Percentiles rank a stretch among this genome's conserved stretches.
phyloP scores from a whole-genome alignment of 2,797 vertebrate species.

The Halcyon leucocephala region DNA sequence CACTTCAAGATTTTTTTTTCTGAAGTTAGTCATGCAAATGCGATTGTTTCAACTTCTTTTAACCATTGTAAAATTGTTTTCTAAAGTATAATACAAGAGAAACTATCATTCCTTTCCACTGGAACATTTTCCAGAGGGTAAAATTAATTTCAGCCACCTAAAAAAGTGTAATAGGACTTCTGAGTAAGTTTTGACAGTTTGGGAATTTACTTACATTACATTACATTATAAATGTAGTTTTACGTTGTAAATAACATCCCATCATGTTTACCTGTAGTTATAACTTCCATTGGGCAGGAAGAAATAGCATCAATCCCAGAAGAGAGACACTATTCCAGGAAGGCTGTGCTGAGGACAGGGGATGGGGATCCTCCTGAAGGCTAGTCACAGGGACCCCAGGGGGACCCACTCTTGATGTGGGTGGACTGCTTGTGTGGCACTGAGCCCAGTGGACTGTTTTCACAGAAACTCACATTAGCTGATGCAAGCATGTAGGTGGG shows the following conservation, averaged over 20 bases:
- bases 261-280: neutral
- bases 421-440: neutral
- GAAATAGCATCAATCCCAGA: neutral
- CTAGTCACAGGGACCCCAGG: neutral
- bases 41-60: neutral
- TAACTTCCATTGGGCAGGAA: neutral
- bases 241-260: neutral
- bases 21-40: neutral
- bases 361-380: neutral
- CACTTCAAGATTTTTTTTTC: neutral
- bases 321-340: neutral
- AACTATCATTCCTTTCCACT: neutral
- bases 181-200: neutral
- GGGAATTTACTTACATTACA: neutral
- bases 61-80: neutral
- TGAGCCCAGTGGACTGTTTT: neutral
- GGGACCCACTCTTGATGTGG: neutral
- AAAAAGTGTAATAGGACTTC: neutral
- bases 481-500: neutral
- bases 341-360: rapidly evolving
- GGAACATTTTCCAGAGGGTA: neutral
- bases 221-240: neutral
- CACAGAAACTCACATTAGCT: neutral
- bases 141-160: neutral
- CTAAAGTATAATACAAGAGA: neutral